Evolutionary conservation across 2,888 invertebrate species (phyloP).

Genomic region (Homarus gammarus): DNA sequence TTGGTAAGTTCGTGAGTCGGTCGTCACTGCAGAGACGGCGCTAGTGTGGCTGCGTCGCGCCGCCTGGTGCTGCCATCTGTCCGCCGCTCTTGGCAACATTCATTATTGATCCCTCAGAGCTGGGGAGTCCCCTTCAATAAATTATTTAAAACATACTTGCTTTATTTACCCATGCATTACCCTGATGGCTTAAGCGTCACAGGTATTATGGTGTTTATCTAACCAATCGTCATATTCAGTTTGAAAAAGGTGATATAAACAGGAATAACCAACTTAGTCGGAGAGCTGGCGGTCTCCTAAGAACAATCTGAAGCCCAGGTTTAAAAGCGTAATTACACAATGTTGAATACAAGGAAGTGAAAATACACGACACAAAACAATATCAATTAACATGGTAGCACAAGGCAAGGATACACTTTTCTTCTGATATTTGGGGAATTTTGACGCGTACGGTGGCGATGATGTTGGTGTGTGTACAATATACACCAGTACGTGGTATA

Average conservation of each 20-base stretch:
- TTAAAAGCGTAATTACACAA: too few relatives aligned
- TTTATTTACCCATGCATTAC: constrained; percentile 57
- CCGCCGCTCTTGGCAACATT: constrained; percentile 52
- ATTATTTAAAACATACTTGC: constrained; percentile 62
- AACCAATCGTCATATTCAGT: neutral
- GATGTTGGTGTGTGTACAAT: too few relatives aligned
- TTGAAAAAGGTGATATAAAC: neutral
- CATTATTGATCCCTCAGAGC: constrained; percentile 60
- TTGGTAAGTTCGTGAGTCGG: constrained; percentile 52
- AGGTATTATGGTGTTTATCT: neutral
- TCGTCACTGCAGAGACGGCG: constrained; percentile 72
- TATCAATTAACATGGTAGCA: neutral
- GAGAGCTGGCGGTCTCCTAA: too few relatives aligned
- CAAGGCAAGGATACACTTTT: neutral
- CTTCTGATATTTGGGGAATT: neutral
- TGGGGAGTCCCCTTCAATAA: constrained; percentile 56
- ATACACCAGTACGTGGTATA: too few relatives aligned
- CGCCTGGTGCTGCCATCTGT: constrained; percentile 65
- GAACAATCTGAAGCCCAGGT: too few relatives aligned
- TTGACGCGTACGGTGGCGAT: constrained; percentile 11
- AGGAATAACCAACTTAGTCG: too few relatives aligned
- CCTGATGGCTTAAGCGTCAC: neutral
- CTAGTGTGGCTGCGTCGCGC: constrained; percentile 59
- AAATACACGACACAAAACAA: neutral
- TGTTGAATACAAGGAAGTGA: too few relatives aligned